Evolutionary conservation across 2,888 invertebrate species (phyloP).

Genomic region (Poecilobothrus nobilitatus): DNA sequence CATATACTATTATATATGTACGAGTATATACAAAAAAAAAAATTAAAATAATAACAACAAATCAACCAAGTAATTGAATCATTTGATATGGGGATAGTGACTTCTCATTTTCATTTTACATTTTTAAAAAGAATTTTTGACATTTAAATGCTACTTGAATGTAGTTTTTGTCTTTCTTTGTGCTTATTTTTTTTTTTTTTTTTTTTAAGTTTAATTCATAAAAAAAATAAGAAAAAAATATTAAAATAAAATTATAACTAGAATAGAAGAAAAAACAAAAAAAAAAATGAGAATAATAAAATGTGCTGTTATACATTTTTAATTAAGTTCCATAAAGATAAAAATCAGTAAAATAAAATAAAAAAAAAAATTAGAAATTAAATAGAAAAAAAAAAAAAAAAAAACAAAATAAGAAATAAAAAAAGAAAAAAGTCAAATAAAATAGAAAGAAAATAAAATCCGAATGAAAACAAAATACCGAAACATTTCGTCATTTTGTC

Average conservation of each 20-base stretch:
- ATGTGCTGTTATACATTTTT: conserved; percentile 6
- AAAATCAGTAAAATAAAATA: not conserved
- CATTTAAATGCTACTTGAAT: not conserved
- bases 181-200: not conserved
- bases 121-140: not conserved
- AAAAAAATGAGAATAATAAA: not conserved
- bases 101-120: not conserved
- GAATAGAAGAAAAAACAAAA: too few species aligned
- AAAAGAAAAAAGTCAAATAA: too few species aligned
- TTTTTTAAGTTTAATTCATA: not conserved
- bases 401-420: not conserved
- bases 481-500: not conserved
- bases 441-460: not conserved
- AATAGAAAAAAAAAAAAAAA: not conserved
- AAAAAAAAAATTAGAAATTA: too few species aligned
- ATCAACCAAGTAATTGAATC: not conserved
- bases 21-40: too few species aligned
- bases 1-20: too few species aligned
- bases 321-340: conserved; percentile 4
- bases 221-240: not conserved
- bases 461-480: too few species aligned
- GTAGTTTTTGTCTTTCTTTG: not conserved
- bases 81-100: conserved; percentile 1
- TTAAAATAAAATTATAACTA: not conserved
- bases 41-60: too few species aligned